Evolutionary conservation across 2,888 invertebrate species (phyloP).

Genomic region (Lagria hirta): DNA sequence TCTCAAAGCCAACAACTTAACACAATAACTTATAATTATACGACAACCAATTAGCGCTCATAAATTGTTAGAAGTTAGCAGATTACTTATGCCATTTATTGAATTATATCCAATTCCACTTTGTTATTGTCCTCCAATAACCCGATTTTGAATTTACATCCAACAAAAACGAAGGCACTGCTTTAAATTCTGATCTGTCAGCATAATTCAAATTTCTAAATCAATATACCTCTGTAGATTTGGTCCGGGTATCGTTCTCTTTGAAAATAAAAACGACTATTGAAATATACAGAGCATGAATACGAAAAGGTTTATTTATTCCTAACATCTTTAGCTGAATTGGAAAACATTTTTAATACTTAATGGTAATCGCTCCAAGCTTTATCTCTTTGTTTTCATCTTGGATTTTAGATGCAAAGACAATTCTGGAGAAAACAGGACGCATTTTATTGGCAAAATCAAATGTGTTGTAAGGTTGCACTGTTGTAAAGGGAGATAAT

Average conservation of each 20-base stretch:
- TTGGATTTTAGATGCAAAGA: no score
- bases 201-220: constrained; percentile 1
- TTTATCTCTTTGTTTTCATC: no score
- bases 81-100: constrained; percentile 23
- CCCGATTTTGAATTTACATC: constrained; percentile 7
- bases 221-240: constrained; percentile 5
- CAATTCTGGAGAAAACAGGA: no score
- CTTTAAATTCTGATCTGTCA: constrained; percentile 10
- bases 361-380: no score
- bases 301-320: constrained; percentile 13
- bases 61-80: constrained; percentile 18
- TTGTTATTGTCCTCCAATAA: constrained; percentile 12
- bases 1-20: no score
- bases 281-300: constrained; percentile 4
- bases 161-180: constrained; percentile 5
- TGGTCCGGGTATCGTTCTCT: not conserved
- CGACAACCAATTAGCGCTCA: constrained; percentile 17
- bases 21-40: no score
- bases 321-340: constrained; percentile 14
- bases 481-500: no score
- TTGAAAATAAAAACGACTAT: constrained; percentile 5
- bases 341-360: constrained; percentile 23
- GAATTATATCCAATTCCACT: constrained; percentile 11
- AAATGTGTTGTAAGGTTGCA: no score
- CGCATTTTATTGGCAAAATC: no score